Evolutionary conservation across 2,888 invertebrate genomes (phyloP), one percentile per base, ranked within the genome.

Genomic region (Brenthis hecate): DNA sequence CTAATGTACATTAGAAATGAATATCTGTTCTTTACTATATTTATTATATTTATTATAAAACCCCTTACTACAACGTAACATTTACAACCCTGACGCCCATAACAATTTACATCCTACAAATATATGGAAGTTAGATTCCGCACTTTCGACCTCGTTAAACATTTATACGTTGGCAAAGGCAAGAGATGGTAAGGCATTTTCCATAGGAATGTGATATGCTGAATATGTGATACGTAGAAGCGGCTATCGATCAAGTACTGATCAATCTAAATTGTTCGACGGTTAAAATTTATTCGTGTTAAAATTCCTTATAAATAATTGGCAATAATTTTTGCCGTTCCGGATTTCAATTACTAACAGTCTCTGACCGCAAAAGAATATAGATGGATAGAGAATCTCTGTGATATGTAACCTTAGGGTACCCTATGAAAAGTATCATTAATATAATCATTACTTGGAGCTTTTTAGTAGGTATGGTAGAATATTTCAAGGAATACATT

Each of bases 101-200:
- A 50, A 28, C 50, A 23, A 60, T 28, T 60, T 60, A 60, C 50
- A 60, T 48, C 28, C 28, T 50, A 28, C 50, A 60, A 60, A 28
- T 48, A 14, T 6, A n/a, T 53, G 28, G 28, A 56, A 43, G 19
- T 50, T 32, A 58, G 57, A 58, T 28, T 47, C 58, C 50, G 65
- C 68, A 65, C 64, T 68, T 55, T 50, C 58, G 58, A 65, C 54
- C 68, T 58, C 63, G 36, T 53, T 63, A 48, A 61, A 36, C 58
- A 55, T 60, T 58, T 51, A 50, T 54, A 50, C 48, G 60, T 60
- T 50, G 32, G 58, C 47, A 47, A 58, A 56, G 19, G 43, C 47
- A 6, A 48, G 5, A 6, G 50, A 43, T 43, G 36, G 36, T 43
- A 11, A 43, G 36, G 8, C 36, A 43, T 43, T 43, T 43, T 43